A percentile compares a stretch with the other conserved stretches of the same genome.
These are phyloP conservation scores for Styela clava DNA, from an alignment of 23 tunicate species.

Conservation along the genomic window DNA sequence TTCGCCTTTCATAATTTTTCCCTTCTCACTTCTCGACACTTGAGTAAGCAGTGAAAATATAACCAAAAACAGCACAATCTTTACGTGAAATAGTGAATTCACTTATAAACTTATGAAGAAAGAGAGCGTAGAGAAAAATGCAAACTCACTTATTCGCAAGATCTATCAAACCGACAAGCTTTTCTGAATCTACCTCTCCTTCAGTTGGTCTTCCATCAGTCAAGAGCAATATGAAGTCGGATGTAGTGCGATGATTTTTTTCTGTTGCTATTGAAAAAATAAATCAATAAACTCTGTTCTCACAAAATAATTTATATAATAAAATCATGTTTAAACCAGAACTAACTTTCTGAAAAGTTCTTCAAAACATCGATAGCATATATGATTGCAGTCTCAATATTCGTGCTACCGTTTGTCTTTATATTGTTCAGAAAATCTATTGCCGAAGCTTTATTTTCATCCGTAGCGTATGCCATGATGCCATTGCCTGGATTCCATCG, in stretches of 20 bases:
- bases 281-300: background rate
- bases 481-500: slow-evolving; percentile 25
- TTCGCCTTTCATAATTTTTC: too few species aligned
- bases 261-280: background rate
- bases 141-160: slow-evolving; percentile 21
- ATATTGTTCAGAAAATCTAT: slow-evolving; percentile 25
- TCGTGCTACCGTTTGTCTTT: slow-evolving; percentile 33
- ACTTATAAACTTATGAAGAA: too few species aligned
- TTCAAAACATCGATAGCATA: slow-evolving; percentile 16
- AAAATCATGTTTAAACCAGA: background rate
- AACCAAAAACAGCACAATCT: too few species aligned
- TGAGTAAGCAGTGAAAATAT: too few species aligned
- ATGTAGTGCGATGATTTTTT: background rate
- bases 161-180: background rate
- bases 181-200: slow-evolving; percentile 5
- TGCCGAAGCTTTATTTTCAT: slow-evolving; percentile 12
- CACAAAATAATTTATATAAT: too few species aligned
- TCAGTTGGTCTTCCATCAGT: slow-evolving; percentile 54
- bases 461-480: slow-evolving; percentile 17
- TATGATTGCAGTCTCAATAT: slow-evolving; percentile 24
- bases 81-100: too few species aligned
- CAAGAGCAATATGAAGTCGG: slow-evolving; percentile 38
- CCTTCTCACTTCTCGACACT: too few species aligned
- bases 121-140: background rate
- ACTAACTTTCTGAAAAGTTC: slow-evolving; percentile 3